A percentile compares a stretch with the other conserved stretches of the same genome.
phyloP scores from a whole-genome alignment of 2,888 invertebrate genomes.

The Pristionchus japonicus region DNA sequence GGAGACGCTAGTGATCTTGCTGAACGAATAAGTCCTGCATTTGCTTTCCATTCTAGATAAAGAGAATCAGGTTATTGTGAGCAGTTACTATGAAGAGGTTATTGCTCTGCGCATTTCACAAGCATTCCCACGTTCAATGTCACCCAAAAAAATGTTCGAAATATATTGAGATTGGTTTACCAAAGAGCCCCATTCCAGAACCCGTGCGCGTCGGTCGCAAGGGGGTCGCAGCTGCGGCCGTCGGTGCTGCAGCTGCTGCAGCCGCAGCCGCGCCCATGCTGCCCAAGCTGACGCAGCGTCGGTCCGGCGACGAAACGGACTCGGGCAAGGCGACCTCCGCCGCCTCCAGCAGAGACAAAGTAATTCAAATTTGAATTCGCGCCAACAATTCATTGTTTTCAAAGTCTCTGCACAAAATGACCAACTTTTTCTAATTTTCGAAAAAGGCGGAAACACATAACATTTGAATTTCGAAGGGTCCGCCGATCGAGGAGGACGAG shows the following conservation, averaged over 20 bases:
- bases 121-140: no score
- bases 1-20: no score
- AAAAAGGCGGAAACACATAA: background rate
- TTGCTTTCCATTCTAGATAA: no score
- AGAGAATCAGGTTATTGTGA: no score
- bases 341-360: constrained; percentile 28
- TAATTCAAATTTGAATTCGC: background rate
- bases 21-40: no score
- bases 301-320: background rate
- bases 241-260: background rate
- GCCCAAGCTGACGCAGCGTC: constrained; percentile 18
- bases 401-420: background rate
- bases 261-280: background rate
- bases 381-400: background rate
- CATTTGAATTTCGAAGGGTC: background rate
- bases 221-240: background rate
- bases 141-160: no score
- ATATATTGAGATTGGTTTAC: no score
- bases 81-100: no score
- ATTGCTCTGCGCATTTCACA: no score
- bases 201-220: background rate
- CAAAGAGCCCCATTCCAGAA: background rate
- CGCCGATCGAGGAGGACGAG: constrained; percentile 42
- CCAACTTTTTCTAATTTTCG: background rate
- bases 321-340: constrained; percentile 39